Conservation (phyloP, 2,113 vertebrate genomes). For the Erinaceus europaeus region DNA sequence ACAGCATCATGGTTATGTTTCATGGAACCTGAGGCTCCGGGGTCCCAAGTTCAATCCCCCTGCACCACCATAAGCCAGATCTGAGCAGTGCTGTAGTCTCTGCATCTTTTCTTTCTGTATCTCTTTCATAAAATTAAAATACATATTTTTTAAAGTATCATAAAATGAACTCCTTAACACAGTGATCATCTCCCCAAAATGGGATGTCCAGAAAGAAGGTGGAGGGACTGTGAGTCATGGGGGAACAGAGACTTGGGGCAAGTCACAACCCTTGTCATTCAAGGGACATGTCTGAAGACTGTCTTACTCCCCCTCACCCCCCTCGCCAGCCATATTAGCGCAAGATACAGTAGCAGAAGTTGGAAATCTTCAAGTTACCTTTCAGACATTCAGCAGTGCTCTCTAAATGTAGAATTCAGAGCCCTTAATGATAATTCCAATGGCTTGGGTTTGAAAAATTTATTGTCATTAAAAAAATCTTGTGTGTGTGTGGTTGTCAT, state of each 20-base stretch:
- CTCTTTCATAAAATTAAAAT: too few relatives aligned
- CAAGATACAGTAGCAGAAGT: background rate
- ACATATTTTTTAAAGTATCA: too few relatives aligned
- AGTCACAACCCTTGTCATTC: background rate
- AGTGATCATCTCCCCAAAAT: background rate
- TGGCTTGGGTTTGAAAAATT: background rate
- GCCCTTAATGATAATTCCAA: background rate
- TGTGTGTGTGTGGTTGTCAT: too few relatives aligned
- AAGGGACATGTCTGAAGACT: background rate
- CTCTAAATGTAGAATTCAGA: background rate
- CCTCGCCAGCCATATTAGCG: rapidly evolving
- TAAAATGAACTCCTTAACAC: too few relatives aligned
- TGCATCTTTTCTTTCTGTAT: too few relatives aligned
- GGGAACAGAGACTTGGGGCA: background rate
- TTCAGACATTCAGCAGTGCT: background rate
- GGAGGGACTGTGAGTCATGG: background rate
- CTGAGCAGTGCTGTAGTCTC: too few relatives aligned
- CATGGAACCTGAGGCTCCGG: too few relatives aligned
- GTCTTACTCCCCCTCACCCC: background rate
- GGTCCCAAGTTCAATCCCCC: too few relatives aligned
- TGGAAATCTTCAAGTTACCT: background rate
- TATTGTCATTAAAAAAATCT: background rate
- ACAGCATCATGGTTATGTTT: too few relatives aligned
- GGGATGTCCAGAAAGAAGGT: background rate
- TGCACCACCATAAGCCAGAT: too few relatives aligned